A percentile compares a stretch with the other conserved stretches of the same genome.
These are phyloP conservation scores for Zapornia atra DNA, from an alignment of 2,113 vertebrate species.

Conservation along the genomic window DNA sequence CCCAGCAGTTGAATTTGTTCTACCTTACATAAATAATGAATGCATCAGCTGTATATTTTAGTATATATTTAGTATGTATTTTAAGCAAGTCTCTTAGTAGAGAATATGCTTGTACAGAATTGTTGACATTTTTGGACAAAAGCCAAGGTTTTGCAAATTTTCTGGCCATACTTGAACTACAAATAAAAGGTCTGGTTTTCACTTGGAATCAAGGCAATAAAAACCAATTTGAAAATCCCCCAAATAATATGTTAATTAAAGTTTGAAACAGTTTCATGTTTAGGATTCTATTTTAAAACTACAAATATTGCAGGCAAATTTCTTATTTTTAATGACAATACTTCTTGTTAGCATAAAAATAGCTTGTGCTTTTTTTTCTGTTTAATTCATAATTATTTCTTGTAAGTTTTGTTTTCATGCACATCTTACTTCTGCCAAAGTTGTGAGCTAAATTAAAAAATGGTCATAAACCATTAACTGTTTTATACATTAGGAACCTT, in stretches of 20 bases:
- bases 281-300: not conserved
- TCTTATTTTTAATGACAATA: not conserved
- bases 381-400: not conserved
- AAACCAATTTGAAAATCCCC: not conserved
- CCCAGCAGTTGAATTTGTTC: not conserved
- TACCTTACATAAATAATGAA: slow-evolving; percentile 43
- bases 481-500: not conserved
- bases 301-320: not conserved
- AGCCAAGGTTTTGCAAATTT: not conserved
- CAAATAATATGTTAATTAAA: not conserved
- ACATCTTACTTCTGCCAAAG: not conserved
- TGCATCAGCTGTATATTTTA: not conserved
- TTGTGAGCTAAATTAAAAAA: not conserved
- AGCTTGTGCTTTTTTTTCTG: not conserved
- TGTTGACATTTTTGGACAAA: not conserved
- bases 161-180: not conserved
- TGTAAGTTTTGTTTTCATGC: not conserved
- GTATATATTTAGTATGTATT: not conserved
- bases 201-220: not conserved
- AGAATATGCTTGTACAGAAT: not conserved
- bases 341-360: not conserved
- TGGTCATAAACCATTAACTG: not conserved
- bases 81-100: not conserved
- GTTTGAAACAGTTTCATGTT: not conserved
- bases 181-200: not conserved